Base-by-base conservation (phyloP, 64 coral and sea anemone genomes). In the Pocillopora verrucosa region DNA sequence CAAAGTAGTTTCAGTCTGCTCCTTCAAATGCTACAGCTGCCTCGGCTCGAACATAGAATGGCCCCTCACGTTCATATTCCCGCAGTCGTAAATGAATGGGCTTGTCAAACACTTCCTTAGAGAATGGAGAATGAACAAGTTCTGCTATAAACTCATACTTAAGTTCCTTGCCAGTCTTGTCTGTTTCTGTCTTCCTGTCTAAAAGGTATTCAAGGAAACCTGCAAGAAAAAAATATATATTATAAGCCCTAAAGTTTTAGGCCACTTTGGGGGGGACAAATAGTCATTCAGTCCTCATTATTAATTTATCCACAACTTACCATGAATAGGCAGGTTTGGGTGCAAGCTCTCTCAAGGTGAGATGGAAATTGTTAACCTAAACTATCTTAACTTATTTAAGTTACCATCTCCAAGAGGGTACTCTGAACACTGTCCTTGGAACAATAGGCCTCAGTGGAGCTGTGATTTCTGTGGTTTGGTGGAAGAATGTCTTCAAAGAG, bases 121-220 rank as follows among this genome's bases (percentile, higher is more conserved):
- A 79, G 37, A 86, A 86, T 2, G 88, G 77, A 11, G 94, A 95
- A 57, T 84, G 77, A 11, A 92, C 86, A 58, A 99, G 69, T 65
- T 93, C 94, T 35, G 90, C 91, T n/a, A 99, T 91, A 12, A 99
- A 62, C 15, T 94, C 88, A 51, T 95, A 99, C 74, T 99, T 99
- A 22, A 81, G 91, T 22, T 99, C 94, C 64, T 93, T 95, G 11
- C 97, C 94, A 3, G 78, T 64, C 38, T 99, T 95, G 78, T 93
- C 91, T 2, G 88, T 87, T 84, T 99, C 97, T 57, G 97, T 99
- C 82, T 75, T 83, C 56, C 97, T 84, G 87, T 99, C 97, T 75
- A 99, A 51, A 13, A 99, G 88, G 58, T 99, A 99, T 70, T 99
- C 97, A 16, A 95, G 86, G 62, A 95, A 99, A 65, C 97, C 97